Conservation (phyloP, 2,113 vertebrate genomes). For the Muntiacus muntjak region DNA sequence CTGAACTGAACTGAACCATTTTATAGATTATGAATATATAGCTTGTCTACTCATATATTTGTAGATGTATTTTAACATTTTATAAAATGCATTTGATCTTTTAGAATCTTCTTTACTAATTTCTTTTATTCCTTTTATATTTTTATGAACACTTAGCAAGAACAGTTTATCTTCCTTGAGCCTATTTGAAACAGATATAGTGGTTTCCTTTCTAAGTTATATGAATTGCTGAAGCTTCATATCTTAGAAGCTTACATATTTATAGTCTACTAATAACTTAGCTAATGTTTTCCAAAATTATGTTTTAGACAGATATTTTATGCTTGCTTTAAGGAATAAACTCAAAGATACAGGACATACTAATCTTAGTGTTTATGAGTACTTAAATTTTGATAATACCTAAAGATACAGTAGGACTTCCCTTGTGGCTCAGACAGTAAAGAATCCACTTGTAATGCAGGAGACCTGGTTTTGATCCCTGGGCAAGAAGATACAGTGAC, state of each 20-base stretch:
- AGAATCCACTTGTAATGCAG: not conserved
- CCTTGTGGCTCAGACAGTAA: not conserved
- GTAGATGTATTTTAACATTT: not conserved
- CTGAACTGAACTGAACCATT: not conserved
- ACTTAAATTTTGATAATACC: not conserved
- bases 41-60: not conserved
- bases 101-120: not conserved
- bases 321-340: not conserved
- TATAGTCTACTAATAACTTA: not conserved
- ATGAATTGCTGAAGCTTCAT: not conserved
- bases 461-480: not conserved
- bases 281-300: not conserved
- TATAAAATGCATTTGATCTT: not conserved
- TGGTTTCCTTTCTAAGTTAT: not conserved
- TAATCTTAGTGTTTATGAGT: not conserved
- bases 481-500: not conserved
- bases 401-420: not conserved
- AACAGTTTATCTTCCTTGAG: not conserved
- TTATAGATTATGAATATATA: not conserved
- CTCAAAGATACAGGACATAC: not conserved
- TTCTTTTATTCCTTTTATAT: not conserved
- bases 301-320: not conserved
- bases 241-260: not conserved
- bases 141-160: not conserved
- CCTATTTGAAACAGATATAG: not conserved